Percentiles rank a stretch among this genome's conserved stretches.
These are phyloP conservation scores for Hylaeus volcanicus DNA, from an alignment of 1,140 invertebrate species.

Conservation along the genomic window DNA sequence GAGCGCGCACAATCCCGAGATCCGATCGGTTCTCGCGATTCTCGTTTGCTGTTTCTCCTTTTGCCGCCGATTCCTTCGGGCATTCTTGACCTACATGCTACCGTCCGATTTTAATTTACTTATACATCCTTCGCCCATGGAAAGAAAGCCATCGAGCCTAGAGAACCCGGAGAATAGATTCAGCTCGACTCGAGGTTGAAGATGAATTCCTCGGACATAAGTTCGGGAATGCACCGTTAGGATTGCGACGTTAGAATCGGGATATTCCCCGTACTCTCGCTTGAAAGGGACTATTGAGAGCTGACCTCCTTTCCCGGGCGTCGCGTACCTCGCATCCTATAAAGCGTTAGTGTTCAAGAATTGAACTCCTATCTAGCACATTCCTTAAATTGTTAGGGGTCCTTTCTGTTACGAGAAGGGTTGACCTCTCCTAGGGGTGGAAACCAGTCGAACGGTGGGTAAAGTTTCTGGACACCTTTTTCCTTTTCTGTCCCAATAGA, in stretches of 20 bases:
- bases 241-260: constrained; percentile 24
- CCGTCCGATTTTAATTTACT: not conserved
- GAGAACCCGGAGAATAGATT: too few relatives aligned
- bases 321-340: constrained; percentile 5
- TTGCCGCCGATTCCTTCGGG: not conserved
- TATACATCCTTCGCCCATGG: not conserved
- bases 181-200: not conserved
- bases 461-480: not conserved
- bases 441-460: not conserved
- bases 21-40: not conserved
- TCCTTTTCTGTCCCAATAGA: not conserved
- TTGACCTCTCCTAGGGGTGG: not conserved
- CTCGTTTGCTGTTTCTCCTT: not conserved
- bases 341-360: not conserved
- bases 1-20: too few relatives aligned
- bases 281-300: constrained; percentile 30
- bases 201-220: not conserved
- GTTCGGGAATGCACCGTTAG: not conserved
- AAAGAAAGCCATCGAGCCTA: too few relatives aligned
- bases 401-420: not conserved
- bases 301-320: constrained; percentile 21
- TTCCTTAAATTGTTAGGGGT: not conserved
- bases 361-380: not conserved
- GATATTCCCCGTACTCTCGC: not conserved
- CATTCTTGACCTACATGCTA: not conserved